Evolutionary conservation across 2,113 vertebrate species (phyloP), one percentile per base, ranked within the genome.

Genomic region (Lontra canadensis): DNA sequence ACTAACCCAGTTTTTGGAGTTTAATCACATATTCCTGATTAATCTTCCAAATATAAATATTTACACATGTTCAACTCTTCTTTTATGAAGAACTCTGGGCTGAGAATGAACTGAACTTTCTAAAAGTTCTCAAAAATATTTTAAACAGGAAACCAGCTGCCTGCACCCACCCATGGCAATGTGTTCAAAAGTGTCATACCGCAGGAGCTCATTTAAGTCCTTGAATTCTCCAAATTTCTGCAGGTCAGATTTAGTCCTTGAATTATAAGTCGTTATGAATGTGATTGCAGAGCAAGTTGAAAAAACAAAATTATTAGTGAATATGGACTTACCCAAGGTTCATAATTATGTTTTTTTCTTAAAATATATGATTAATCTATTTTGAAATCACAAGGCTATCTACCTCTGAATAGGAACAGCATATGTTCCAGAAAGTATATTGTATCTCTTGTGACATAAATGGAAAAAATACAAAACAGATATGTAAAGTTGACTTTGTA

Each of bases 361-460:
- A 73, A 87, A 94, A 90, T 34, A 73, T 11, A 7, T 42, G 36
- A 84, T 78, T 87, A 90, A 95, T 94, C 29, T 84, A 52, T 39
- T 93, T 94, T 92, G 96, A 97, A 90, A 85, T 94, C 34, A 83
- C 88, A 97, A 97, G 94, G 85, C 36, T 88, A 76, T 20, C 18
- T 69, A 61, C 25, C 7, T 96, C 47, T 80, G 61, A 97, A 80
- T 14, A 90, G 2, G 0, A 97, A 79, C 42, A 65, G 13, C 11
- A 39, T 52, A 95, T 42, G 14, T 87, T 94, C 71, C 59, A 57
- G 44, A 90, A 86, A 74, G 9, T 34, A 34, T 36, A 61, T 47
- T 47, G 15, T 17, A 83, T 31, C 4, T 76, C 47, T 82, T 88
- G 39, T 36, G 39, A 95, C 47, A 90, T 84, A 31, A 91, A 59